Percentiles rank a stretch among this genome's conserved stretches.
These are phyloP conservation scores for Tylochromis polylepis DNA, from an alignment of 2,113 vertebrate genomes.

Conservation along the genomic window DNA sequence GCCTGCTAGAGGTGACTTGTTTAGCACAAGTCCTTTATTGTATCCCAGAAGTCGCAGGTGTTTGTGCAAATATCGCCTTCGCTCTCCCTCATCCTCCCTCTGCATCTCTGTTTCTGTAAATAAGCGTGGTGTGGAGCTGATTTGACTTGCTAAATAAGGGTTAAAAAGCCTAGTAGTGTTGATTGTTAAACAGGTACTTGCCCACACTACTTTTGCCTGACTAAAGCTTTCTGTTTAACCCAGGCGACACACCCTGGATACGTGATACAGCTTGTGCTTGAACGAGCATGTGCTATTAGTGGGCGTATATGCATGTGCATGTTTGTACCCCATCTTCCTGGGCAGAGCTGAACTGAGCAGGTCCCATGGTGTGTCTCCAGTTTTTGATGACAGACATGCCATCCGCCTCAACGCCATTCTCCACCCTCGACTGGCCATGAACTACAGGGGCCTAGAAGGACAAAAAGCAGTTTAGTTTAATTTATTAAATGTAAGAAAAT, in stretches of 20 bases:
- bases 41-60: neutral
- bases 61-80: neutral
- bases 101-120: neutral
- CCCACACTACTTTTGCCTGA: neutral
- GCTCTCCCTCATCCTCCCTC: neutral
- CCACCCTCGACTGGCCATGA: conserved; percentile 26
- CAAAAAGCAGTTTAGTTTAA: neutral
- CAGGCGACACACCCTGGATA: conserved; percentile 22
- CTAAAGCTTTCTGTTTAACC: neutral
- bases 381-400: conserved; percentile 43
- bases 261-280: neutral
- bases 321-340: conserved; percentile 66
- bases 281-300: neutral
- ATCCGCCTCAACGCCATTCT: conserved; percentile 57
- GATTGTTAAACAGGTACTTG: neutral
- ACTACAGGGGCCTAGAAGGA: conserved; percentile 42
- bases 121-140: neutral
- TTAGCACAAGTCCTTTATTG: neutral
- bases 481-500: neutral
- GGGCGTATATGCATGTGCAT: neutral
- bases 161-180: conserved; percentile 16
- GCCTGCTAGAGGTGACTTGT: neutral
- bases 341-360: conserved; percentile 24
- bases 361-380: conserved; percentile 72
- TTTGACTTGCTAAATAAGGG: conserved; percentile 56